Evolutionary conservation across 2,113 vertebrate genomes (phyloP).

Genomic region (Syngnathus typhle): DNA sequence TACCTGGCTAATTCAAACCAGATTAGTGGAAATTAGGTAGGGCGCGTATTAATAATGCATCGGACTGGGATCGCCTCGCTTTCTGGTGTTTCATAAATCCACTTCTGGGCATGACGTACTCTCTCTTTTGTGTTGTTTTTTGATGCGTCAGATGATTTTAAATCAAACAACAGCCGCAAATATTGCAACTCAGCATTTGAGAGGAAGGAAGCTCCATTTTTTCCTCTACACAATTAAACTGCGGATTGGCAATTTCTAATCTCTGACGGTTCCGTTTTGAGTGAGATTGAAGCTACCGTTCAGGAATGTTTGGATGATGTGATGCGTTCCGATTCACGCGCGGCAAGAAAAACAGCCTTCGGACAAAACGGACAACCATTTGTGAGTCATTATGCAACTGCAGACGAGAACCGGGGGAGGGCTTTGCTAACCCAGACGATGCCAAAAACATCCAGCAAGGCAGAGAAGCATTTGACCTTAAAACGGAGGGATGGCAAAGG

Average conservation of each 20-base stretch:
- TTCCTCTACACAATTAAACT: no score
- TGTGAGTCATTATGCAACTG: conserved; percentile 17
- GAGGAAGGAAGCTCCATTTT: background rate
- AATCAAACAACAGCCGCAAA: conserved; percentile 4
- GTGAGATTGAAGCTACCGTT: conserved; percentile 17
- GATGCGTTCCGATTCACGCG: background rate
- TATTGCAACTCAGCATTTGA: conserved; percentile 28
- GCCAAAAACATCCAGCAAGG: conserved; percentile 19
- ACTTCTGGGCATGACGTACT: conserved; percentile 32
- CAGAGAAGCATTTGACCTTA: conserved; percentile 32
- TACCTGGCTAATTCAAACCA: conserved; percentile 56
- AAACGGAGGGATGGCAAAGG: conserved; percentile 14
- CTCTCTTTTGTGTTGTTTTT: conserved; percentile 23
- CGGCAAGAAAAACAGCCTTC: background rate
- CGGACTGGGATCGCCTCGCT: conserved; percentile 53
- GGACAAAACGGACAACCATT: conserved; percentile 9
- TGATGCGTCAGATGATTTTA: conserved; percentile 16
- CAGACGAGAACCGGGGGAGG: conserved; percentile 10
- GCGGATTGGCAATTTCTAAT: no score
- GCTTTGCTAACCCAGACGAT: conserved; percentile 20
- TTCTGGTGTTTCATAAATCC: conserved; percentile 33
- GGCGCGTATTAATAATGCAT: conserved; percentile 57
- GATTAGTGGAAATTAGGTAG: conserved; percentile 66
- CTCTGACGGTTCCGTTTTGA: background rate
- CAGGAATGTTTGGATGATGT: conserved; percentile 8